These are phyloP conservation scores for Eristalis pertinax DNA, from an alignment of 2,888 invertebrate species.

Conservation along the genomic window DNA sequence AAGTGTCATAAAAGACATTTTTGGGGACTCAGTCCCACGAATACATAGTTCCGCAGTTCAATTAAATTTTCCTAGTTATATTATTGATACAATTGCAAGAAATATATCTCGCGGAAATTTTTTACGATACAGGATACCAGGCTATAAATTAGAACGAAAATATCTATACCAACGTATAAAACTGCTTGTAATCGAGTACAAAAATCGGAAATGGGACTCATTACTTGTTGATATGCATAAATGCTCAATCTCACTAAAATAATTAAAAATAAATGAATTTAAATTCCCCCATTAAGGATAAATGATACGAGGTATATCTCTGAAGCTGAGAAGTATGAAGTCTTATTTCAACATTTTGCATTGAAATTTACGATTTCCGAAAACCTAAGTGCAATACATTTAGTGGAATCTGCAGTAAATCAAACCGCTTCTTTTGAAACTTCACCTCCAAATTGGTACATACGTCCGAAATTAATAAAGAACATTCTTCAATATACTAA, in stretches of 20 bases:
- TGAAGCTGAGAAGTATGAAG: too few relatives aligned
- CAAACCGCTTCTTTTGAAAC: too few relatives aligned
- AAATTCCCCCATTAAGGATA: constrained; percentile 38
- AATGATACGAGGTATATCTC: too few relatives aligned
- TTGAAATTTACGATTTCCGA: too few relatives aligned
- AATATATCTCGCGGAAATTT: constrained; percentile 20
- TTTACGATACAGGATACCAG: constrained; percentile 18
- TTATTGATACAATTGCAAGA: constrained; percentile 6
- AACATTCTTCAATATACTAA: too few relatives aligned
- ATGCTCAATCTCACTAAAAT: constrained; percentile 38
- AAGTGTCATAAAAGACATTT: constrained; percentile 19
- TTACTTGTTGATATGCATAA: constrained; percentile 33
- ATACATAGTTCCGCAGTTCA: too few relatives aligned
- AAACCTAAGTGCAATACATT: too few relatives aligned
- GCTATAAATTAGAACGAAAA: background rate
- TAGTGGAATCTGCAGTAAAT: too few relatives aligned
- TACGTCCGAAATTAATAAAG: too few relatives aligned
- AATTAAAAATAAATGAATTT: constrained; percentile 19
- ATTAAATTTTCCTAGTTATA: background rate
- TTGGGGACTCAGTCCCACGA: constrained; percentile 12
- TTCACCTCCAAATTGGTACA: too few relatives aligned
- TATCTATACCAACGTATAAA: background rate
- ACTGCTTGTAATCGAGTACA: background rate
- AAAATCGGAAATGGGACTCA: constrained; percentile 39
- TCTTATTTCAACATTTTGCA: too few relatives aligned